Base-by-base conservation (phyloP, 1,140 invertebrate genomes). In the Bombus impatiens region DNA sequence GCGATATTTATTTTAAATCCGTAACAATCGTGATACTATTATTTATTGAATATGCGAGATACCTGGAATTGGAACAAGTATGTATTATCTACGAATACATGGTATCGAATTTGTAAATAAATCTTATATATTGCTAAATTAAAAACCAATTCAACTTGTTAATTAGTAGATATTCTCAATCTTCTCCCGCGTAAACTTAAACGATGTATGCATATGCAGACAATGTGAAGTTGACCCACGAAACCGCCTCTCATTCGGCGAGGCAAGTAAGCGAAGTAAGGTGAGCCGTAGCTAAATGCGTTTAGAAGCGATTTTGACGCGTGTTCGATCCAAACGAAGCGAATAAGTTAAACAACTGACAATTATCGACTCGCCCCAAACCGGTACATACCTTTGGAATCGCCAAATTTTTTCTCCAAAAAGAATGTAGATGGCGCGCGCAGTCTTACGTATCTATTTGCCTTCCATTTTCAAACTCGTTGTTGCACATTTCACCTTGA, bases 101-200 rank as follows among this genome's bases (percentile, higher is more conserved):
- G 84, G 78, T 86, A 90, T 87, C 86, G 72, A 90, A 87, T 91
- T 93, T 93, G 91, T 92, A 92, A 92, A 93, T 93, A 93, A 93
- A 93, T 89, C 83, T 85, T 85, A 57, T 72, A 91, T 90, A 91
- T 91, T 89, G 62, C 71, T 86, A 89, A 85, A 80, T 80, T 71
- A 80, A 72, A 80, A 32, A 44, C n/a, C 15, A 22, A 32, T 44
- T 9, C 8, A 44, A 72, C 28, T 25, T 18, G 6, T 44, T 74
- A 44, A 47, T 74, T 22, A n/a, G 12, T 62, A 62, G 18, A 9
- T 10, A 5, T 12, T 25, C 0, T 74, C 71, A 6, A 22, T 6
- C 15, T 25, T 10, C 13, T 32, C n/a, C 68, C 37, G 68, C 3
- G 1, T 1, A n/a, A 53, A 22, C 18, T 53, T 22, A 22, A 53